Base-by-base conservation (phyloP, 2,888 invertebrate genomes). In the Colletes collaris region DNA sequence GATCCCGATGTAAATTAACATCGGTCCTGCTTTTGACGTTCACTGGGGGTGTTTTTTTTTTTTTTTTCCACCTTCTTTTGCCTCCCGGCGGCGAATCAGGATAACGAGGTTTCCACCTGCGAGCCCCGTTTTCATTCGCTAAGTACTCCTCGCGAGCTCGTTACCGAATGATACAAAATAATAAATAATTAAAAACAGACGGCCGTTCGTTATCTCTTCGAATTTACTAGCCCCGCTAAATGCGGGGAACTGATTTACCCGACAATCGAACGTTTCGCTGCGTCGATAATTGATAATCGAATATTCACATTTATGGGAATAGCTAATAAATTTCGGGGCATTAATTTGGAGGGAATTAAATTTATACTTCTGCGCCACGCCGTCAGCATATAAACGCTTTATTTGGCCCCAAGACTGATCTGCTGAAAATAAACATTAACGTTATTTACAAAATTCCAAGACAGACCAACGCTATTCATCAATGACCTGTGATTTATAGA, bases 1-100 rank as follows among this genome's bases (percentile, higher is more conserved):
- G 50, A 52, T 58, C 55, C 55, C 50, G 68, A 69, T 80, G 68
- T 73, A 78, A 78, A 80, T 80, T 73, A 80, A 80, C 73, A 80
- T 78, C 68, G 73, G 62, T 46, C 65, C 64, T 49, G 73, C 73
- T 72, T 78, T 79, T 73, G 78, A 59, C 75, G 66, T 67, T 44
- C 59, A 55, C 55, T n/a, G 4, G 16, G 16, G 16, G 27, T 27
- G 1, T 27, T 27, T 27, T 27, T 27, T 27, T 27, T 27, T 27
- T 27, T 27, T 27, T 11, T 63, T 19, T 58, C 55, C 55, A 44
- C 49, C 63, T 50, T 55, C 55, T 59, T n/a, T 70, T 58, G 60
- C 49, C n/a, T 40, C 27, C 10, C 72, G 52, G 10, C 16, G 64
- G 50, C 49, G 60, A 69, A 76, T 81, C 79, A 62, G 68, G 68